phyloP scores from a whole-genome alignment of 92 coral and sea anemone genomes.

The Palythoa heliodiscus region DNA sequence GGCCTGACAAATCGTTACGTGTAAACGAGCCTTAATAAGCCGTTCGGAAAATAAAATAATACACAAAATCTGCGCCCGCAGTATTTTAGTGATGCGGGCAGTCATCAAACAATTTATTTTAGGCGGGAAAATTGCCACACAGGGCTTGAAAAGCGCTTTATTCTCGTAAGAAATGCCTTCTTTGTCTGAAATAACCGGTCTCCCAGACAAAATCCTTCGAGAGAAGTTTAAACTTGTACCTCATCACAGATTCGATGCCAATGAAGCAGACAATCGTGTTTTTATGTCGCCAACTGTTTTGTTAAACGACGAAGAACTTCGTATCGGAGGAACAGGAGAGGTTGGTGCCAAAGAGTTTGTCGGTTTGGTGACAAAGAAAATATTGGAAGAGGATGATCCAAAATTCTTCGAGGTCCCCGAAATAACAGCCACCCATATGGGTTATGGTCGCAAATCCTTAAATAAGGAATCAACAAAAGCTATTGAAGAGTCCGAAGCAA shows the following conservation, averaged over 20 bases:
- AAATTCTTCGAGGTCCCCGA: slow-evolving; percentile 38
- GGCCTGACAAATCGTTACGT: too few species aligned
- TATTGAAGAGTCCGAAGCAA: slow-evolving; percentile 31
- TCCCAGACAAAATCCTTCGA: slow-evolving; percentile 1
- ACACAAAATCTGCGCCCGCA: too few species aligned
- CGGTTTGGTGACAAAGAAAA: slow-evolving; percentile 37
- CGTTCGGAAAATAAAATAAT: too few species aligned
- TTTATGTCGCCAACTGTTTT: slow-evolving; percentile 48
- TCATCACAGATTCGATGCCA: slow-evolving; percentile 1
- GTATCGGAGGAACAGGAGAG: slow-evolving; percentile 39
- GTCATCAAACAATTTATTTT: too few species aligned
- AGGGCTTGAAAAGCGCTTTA: too few species aligned
- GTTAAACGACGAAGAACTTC: slow-evolving; percentile 34
- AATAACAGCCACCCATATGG: slow-evolving; percentile 45
- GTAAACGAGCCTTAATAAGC: too few species aligned
- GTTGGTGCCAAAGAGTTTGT: slow-evolving; percentile 28
- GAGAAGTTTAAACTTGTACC: slow-evolving; percentile 33
- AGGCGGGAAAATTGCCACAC: too few species aligned
- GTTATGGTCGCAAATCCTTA: slow-evolving; percentile 43
- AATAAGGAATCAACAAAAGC: slow-evolving; percentile 46
- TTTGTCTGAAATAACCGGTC: slow-evolving; percentile 1
- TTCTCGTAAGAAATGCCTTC: slow-evolving; percentile 5
- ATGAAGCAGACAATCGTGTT: slow-evolving; percentile 38
- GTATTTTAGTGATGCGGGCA: too few species aligned
- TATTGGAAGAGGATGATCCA: not conserved